Evolutionary conservation across 2,113 vertebrate genomes (phyloP).

Genomic region (Myotis lucifugus): DNA sequence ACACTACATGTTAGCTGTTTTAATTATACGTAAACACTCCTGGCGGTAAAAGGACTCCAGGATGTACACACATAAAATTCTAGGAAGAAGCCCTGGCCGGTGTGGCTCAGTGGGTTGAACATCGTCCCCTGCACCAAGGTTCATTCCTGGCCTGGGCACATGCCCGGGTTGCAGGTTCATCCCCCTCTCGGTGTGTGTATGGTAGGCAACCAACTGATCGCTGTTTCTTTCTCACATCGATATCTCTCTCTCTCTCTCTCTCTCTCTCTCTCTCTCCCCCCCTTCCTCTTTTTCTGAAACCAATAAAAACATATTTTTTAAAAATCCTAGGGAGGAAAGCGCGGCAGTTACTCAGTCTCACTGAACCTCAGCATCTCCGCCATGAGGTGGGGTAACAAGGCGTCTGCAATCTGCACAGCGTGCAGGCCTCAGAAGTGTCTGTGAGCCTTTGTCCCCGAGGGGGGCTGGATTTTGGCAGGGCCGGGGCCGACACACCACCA

Average conservation of each 20-base stretch:
- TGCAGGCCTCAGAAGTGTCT: not conserved
- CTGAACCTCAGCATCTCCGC: not conserved
- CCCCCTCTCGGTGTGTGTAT: not conserved
- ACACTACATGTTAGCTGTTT: not conserved
- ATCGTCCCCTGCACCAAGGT: no score
- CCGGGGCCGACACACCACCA: not conserved
- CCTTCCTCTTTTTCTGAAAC: no score
- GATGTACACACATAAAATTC: fast-evolving
- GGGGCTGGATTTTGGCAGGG: not conserved
- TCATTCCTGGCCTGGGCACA: not conserved
- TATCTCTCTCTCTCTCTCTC: not conserved
- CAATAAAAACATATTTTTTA: no score
- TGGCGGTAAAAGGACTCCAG: not conserved
- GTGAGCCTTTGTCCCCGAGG: not conserved
- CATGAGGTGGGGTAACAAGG: not conserved
- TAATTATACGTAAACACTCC: not conserved
- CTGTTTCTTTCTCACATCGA: not conserved
- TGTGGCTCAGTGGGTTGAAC: not conserved
- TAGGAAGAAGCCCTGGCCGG: not conserved
- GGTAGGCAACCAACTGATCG: not conserved
- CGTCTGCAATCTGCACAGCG: fast-evolving
- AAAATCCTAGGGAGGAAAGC: not conserved
- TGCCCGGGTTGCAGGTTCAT: not conserved
- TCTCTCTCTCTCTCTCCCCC: no score
- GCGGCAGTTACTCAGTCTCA: fast-evolving